Evolutionary conservation across 2,888 invertebrate species (phyloP), one percentile per base, ranked within the genome.

Genomic region (Dolichopus griseipennis): DNA sequence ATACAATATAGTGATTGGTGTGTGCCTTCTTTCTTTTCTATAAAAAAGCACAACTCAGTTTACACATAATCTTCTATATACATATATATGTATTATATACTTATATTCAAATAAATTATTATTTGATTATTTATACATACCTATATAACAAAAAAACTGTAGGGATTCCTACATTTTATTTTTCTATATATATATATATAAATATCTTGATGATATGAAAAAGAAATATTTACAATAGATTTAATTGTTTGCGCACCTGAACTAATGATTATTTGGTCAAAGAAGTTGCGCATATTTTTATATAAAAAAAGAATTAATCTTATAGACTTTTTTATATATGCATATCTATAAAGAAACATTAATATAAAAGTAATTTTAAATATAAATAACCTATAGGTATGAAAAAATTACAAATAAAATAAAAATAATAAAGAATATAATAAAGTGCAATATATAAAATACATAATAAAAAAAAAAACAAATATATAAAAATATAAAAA

Each of bases 211-310:
- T 22, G 22, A 22, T 62, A 62, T 62, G 22, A 63, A 63, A 63
- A 63, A 15, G 27, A 63, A 63, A 63, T 63, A 63, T 63, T 63
- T 63, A 63, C 63, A 63, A 63, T 27, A 63, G 63, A 63, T 63
- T 63, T 63, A 63, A 63, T 63, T 63, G 63, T 63, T 63, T 63
- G 27, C 27, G 63, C 63, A 63, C 63, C 63, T 63, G 63, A 63
- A 63, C 63, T 63, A 63, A 63, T 63, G 63, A 63, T 63, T 63
- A 27, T 63, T 63, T 63, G 63, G 63, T 63, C 63, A 63, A 27
- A 63, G 63, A 63, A 63, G 27, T 27, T 63, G 63, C 27, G 27
- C 63, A 27, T 27, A 27, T 15, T 15, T 52, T 43, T 43, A 43
- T 18, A 37, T 27, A 27, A 27, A 27, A 27, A 27, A 27, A 27